These are phyloP conservation scores for Hippasteria phrygiana DNA, from an alignment of 53 echinoderm and acorn worm genomes.

Conservation along the genomic window DNA sequence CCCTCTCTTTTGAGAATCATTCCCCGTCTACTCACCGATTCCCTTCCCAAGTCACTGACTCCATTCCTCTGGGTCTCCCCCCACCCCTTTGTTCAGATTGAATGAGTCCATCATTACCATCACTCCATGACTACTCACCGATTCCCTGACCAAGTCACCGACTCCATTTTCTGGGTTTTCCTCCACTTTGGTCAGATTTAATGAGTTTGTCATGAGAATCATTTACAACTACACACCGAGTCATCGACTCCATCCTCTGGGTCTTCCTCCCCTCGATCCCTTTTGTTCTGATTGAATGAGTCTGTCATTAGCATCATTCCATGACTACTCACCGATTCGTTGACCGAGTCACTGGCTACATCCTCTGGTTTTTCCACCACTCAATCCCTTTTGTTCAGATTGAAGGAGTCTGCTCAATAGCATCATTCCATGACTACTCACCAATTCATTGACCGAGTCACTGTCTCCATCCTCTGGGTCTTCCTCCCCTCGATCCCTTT, in stretches of 20 bases:
- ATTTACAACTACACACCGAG: slow-evolving; percentile 56
- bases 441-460: background rate
- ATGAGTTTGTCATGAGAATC: background rate
- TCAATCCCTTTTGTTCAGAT: background rate
- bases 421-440: slow-evolving; percentile 54
- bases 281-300: background rate
- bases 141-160: background rate
- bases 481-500: background rate
- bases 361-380: background rate
- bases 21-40: slow-evolving; percentile 53
- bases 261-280: slow-evolving; percentile 60
- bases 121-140: background rate
- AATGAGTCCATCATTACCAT: background rate
- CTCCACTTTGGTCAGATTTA: slow-evolving; percentile 6
- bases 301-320: background rate
- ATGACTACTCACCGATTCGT: background rate
- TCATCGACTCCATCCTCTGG: slow-evolving; percentile 59
- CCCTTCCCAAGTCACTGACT: background rate
- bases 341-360: background rate
- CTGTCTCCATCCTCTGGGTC: slow-evolving; percentile 8
- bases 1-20: background rate
- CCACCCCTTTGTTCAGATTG: background rate
- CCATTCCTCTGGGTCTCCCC: slow-evolving; percentile 5
- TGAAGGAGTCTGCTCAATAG: too few species aligned
- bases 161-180: slow-evolving; percentile 29